phyloP scores from a whole-genome alignment of 2,113 vertebrate genomes.

The Malurus melanocephalus region DNA sequence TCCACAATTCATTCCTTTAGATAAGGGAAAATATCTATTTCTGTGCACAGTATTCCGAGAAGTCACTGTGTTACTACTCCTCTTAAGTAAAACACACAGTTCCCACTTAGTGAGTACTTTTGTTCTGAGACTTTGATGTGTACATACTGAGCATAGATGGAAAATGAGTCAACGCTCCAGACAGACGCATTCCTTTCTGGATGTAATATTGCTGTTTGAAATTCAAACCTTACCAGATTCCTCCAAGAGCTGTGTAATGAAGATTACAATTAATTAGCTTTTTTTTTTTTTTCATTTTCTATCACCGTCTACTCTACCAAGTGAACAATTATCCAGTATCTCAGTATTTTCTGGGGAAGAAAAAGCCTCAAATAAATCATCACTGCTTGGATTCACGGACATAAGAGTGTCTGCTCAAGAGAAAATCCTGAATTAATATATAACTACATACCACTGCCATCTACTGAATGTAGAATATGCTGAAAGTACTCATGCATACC shows the following conservation, averaged over 20 bases:
- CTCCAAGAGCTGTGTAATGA: not conserved
- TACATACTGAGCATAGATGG: slow-evolving; percentile 7
- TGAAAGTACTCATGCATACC: not conserved
- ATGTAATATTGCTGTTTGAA: not conserved
- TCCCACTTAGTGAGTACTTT: slow-evolving; percentile 23
- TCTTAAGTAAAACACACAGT: not conserved
- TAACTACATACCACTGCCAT: slow-evolving; percentile 53
- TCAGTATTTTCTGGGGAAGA: not conserved
- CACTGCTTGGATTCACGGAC: not conserved
- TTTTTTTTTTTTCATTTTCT: not conserved
- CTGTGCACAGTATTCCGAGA: not conserved
- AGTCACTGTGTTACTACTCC: not conserved
- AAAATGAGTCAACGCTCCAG: slow-evolving; percentile 40
- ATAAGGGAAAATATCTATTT: slow-evolving; percentile 18
- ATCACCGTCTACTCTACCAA: not conserved
- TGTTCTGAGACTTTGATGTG: slow-evolving; percentile 16
- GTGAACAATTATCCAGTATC: not conserved
- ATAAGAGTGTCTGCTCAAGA: not conserved
- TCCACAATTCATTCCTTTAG: not conserved
- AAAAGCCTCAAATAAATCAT: not conserved
- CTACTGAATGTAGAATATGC: slow-evolving; percentile 31
- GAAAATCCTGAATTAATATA: slow-evolving; percentile 5
- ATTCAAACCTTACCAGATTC: not conserved
- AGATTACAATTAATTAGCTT: not conserved
- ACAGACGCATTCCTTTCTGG: not conserved